These are phyloP conservation scores for Drosophila macrospina DNA, from an alignment of 2,888 invertebrate species.

Conservation along the genomic window DNA sequence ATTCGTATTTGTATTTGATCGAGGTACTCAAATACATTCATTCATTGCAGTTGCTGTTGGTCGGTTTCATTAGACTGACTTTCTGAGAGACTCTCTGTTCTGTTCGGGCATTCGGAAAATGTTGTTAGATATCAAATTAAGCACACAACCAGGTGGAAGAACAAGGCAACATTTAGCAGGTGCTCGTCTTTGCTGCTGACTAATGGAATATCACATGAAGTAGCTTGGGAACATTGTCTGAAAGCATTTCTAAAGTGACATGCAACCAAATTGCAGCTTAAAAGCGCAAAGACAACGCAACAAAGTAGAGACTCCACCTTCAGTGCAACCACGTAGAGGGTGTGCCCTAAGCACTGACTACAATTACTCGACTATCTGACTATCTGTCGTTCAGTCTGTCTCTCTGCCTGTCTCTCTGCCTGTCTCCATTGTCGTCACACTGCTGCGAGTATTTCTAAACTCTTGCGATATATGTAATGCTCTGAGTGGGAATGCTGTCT, in stretches of 20 bases:
- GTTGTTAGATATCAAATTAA: conserved; percentile 48
- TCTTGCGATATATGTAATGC: not conserved
- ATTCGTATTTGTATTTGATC: not conserved
- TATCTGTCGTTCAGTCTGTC: conserved; percentile 25
- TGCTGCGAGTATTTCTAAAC: not conserved
- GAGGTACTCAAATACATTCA: not conserved
- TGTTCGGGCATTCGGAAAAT: conserved; percentile 21
- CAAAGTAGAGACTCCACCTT: conserved; percentile 5
- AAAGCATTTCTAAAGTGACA: conserved; percentile 75
- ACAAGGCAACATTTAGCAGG: conserved; percentile 42
- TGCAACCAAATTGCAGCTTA: conserved; percentile 77
- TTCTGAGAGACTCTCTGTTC: conserved; percentile 3
- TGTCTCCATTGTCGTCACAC: conserved; percentile 4
- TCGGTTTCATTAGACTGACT: not conserved
- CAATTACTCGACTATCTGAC: conserved; percentile 27
- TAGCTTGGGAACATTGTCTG: conserved; percentile 64
- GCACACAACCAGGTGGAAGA: conserved; percentile 55
- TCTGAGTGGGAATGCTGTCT: too few relatives aligned
- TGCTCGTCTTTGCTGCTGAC: conserved; percentile 50
- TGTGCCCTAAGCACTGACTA: conserved; percentile 35
- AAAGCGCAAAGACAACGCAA: conserved; percentile 58
- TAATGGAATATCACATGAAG: conserved; percentile 61
- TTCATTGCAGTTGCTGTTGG: not conserved
- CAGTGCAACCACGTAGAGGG: conserved; percentile 17
- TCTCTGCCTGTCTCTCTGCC: conserved; percentile 12